These are phyloP conservation scores for Fukomys damarensis DNA, from an alignment of 2,113 vertebrate genomes.

Conservation along the genomic window DNA sequence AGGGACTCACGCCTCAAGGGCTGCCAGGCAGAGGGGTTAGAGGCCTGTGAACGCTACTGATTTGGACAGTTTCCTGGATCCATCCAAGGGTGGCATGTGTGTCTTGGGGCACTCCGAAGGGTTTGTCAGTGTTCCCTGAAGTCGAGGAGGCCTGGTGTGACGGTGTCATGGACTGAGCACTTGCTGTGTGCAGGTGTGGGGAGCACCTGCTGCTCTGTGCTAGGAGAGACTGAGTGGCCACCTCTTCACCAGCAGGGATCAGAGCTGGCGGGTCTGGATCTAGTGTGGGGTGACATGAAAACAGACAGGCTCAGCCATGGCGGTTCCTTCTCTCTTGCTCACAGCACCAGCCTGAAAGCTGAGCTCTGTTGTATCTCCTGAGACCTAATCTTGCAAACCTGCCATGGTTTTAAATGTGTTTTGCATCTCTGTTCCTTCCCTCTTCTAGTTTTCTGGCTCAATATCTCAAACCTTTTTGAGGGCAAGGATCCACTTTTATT, in stretches of 20 bases:
- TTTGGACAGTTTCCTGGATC: background rate
- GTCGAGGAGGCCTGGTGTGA: background rate
- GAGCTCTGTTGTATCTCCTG: background rate
- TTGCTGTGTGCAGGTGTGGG: background rate
- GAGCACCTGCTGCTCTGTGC: background rate
- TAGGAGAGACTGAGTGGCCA: background rate
- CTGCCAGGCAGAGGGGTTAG: background rate
- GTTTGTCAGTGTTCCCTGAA: background rate
- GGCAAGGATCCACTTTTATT: background rate
- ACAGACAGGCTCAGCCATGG: background rate
- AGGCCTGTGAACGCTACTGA: background rate
- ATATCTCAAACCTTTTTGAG: background rate
- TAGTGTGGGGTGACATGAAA: background rate
- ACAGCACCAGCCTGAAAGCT: background rate
- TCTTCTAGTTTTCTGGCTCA: background rate
- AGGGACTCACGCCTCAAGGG: background rate
- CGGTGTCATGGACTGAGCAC: background rate
- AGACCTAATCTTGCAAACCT: background rate
- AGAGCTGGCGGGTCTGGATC: background rate
- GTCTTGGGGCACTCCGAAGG: background rate
- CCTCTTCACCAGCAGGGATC: background rate
- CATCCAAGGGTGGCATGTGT: background rate
- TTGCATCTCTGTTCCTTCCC: background rate
- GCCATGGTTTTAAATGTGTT: slow-evolving; percentile 1
- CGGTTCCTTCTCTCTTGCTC: background rate